Evolutionary conservation across 2,888 invertebrate genomes (phyloP).

Genomic region (Caenorhabditis angaria): DNA sequence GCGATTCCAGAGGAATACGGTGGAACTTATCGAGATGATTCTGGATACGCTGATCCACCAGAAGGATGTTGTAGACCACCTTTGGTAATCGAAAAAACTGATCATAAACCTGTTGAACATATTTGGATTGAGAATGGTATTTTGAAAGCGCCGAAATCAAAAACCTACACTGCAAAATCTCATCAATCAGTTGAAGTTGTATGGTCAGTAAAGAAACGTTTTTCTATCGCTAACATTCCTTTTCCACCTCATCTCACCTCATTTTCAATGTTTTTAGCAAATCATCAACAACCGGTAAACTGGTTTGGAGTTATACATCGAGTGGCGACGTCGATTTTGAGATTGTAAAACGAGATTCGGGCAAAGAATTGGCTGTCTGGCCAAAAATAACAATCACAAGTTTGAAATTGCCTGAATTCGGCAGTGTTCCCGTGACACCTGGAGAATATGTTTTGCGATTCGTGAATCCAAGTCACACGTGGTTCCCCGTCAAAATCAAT

Average conservation of each 20-base stretch:
- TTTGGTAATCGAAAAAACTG: constrained; percentile 23
- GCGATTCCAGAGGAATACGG: constrained; percentile 64
- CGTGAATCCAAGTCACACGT: constrained; percentile 57
- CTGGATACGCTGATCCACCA: constrained; percentile 59
- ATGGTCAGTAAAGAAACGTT: constrained; percentile 11
- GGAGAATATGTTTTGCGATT: constrained; percentile 61
- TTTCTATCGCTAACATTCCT: not conserved
- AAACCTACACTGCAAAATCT: constrained; percentile 25
- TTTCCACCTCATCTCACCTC: not conserved
- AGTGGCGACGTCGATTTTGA: constrained; percentile 66
- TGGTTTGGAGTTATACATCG: constrained; percentile 64
- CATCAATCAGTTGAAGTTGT: constrained; percentile 19
- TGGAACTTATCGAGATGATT: constrained; percentile 58
- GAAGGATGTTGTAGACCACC: constrained; percentile 44
- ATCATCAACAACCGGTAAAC: constrained; percentile 44
- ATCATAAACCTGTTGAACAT: constrained; percentile 34
- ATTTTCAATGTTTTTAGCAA: constrained; percentile 40
- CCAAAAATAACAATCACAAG: constrained; percentile 62
- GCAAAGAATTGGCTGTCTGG: constrained; percentile 58
- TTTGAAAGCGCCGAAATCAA: constrained; percentile 34
- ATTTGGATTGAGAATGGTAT: constrained; percentile 43
- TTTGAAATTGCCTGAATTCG: constrained; percentile 64
- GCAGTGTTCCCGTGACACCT: constrained; percentile 39
- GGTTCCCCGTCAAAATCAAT: constrained; percentile 60
- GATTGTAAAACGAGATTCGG: constrained; percentile 50